Evolutionary conservation across 1,140 invertebrate genomes (phyloP).

Genomic region (Teleogryllus occipitalis): DNA sequence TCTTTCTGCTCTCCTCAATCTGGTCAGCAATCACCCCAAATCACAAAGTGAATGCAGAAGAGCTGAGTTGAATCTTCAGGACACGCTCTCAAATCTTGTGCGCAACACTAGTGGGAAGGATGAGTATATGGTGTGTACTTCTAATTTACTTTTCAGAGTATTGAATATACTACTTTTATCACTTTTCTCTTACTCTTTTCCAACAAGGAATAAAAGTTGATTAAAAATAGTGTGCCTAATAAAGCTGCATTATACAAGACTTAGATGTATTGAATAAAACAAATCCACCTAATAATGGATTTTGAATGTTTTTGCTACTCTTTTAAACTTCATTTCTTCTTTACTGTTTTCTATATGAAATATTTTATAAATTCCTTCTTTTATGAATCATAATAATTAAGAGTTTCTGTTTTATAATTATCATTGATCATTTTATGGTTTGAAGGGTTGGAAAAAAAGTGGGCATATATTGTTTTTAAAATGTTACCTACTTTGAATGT

Average conservation of each 20-base stretch:
- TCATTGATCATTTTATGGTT: too few relatives aligned
- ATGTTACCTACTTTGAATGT: too few relatives aligned
- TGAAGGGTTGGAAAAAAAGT: too few relatives aligned
- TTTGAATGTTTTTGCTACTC: neutral
- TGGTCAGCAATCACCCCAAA: constrained; percentile 40
- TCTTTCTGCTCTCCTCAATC: constrained; percentile 40
- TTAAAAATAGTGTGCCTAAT: neutral
- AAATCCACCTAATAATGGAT: neutral
- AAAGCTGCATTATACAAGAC: neutral
- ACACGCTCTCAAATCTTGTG: constrained; percentile 37
- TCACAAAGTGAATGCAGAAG: constrained; percentile 41
- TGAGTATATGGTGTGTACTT: constrained; percentile 33
- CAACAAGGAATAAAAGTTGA: constrained; percentile 33
- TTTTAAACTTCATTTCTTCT: too few relatives aligned
- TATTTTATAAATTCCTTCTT: too few relatives aligned
- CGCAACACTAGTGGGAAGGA: constrained; percentile 32
- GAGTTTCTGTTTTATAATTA: too few relatives aligned
- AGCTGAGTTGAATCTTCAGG: constrained; percentile 40
- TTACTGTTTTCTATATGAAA: too few relatives aligned
- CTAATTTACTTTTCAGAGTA: constrained; percentile 14
- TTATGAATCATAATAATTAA: too few relatives aligned
- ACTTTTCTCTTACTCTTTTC: constrained; percentile 31
- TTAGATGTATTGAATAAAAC: constrained; percentile 11
- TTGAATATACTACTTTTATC: constrained; percentile 28
- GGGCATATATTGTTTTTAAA: too few relatives aligned